Evolutionary conservation across 2,797 vertebrate species (phyloP), one percentile per base, ranked within the genome.

Genomic region (Spheniscus humboldti): DNA sequence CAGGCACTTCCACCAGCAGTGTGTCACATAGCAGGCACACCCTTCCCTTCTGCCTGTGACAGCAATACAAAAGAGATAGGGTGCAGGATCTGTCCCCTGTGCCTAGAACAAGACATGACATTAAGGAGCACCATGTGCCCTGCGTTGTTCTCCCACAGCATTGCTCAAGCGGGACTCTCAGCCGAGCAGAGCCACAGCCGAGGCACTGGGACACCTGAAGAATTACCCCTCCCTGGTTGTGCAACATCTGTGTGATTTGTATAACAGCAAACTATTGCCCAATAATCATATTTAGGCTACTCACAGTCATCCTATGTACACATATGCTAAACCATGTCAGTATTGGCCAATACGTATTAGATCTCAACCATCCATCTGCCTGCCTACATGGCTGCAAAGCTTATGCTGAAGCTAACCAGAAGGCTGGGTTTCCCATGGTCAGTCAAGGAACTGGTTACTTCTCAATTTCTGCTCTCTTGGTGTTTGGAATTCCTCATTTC

Each of bases 191-290:
- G 50, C 66, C 50, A 31, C 50, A 82, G 75, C 33, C 2, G 1
- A 95, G 48, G 52, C 71, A 31, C 59, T 55, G 59, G 74, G 69
- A 84, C 82, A 94, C 57, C 75, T 84, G 68, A 94, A 66, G 76
- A 60, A 66, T 77, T 56, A 67, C 79, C 30, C 79, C 74, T 90
- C 93, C 76, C 81, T 74, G 52, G 18, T 94, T 97, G 86, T 81
- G 96, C 92, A 96, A 79, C 47, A 20, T 28, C 33, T 52, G 15
- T 74, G 55, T 17, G 7, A 92, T 96, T 79, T 86, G 72, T 87
- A 66, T 84, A 76, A 74, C 66, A 88, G 69, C 52, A 86, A 86
- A 78, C 56, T 48, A 43, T 94, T 97, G 82, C 92, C 83, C 88
- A 97, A 96, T 84, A 81, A 50, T 31, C 73, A 39, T 15, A 69